Evolutionary conservation across 1,140 invertebrate genomes (phyloP).

Genomic region (Rhopalosiphum maidis): DNA sequence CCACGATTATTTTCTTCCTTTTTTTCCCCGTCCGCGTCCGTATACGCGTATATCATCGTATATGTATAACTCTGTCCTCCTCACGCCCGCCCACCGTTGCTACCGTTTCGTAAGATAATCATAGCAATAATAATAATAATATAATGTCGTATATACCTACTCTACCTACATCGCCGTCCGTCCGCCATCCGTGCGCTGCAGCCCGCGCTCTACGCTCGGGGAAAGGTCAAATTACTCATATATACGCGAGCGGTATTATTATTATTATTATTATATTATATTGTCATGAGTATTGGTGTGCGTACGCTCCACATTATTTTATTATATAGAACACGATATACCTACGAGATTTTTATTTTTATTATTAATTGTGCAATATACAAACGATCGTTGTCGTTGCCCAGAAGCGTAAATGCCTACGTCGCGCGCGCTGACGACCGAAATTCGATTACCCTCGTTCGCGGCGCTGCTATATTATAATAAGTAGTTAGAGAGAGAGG

Average conservation of each 20-base stretch:
- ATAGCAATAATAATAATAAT: not conserved
- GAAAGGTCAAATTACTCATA: slow-evolving; percentile 20
- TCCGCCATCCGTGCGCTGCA: not conserved
- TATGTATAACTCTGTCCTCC: not conserved
- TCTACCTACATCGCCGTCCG: not conserved
- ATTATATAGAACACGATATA: slow-evolving; percentile 4
- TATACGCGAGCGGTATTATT: not conserved
- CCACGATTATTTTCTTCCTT: slow-evolving; percentile 39
- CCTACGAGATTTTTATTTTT: not conserved
- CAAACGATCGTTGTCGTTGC: not conserved
- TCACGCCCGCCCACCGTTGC: not conserved
- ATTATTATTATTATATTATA: not conserved
- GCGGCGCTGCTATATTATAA: too few relatives aligned
- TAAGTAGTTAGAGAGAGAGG: not conserved
- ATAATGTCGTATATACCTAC: not conserved
- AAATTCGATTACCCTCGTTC: slow-evolving; percentile 21
- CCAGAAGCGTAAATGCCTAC: not conserved
- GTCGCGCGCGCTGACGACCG: not conserved
- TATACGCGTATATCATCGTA: not conserved
- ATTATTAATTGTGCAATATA: slow-evolving; percentile 5
- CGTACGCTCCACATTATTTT: not conserved
- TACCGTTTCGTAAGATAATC: slow-evolving; percentile 21
- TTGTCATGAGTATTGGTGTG: not conserved
- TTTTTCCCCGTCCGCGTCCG: not conserved
- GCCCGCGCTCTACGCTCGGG: not conserved